Evolutionary conservation across 2,888 invertebrate genomes (phyloP).

Genomic region (Agelastica alni): DNA sequence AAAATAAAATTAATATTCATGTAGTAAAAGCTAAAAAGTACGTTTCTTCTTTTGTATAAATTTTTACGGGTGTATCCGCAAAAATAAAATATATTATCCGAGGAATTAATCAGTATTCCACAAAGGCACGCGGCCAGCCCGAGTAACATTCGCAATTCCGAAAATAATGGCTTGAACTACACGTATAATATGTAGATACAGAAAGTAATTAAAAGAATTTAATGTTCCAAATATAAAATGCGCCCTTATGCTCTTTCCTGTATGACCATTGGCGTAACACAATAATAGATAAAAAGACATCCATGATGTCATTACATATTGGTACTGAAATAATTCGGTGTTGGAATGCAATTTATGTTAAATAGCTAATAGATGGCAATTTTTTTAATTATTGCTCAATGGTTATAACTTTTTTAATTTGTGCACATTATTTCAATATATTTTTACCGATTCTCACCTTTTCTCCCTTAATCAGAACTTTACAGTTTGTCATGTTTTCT

Average conservation of each 20-base stretch:
- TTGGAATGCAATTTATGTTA: no score
- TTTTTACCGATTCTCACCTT: no score
- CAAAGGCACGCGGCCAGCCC: conserved; percentile 45
- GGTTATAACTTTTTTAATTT: no score
- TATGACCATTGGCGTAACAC: conserved; percentile 23
- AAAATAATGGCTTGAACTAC: conserved; percentile 54
- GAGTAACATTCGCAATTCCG: conserved; percentile 44
- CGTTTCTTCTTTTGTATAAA: conserved; percentile 41
- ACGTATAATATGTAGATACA: conserved; percentile 56
- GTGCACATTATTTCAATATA: no score
- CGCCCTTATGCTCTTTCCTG: conserved; percentile 42
- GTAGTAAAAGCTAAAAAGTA: conserved; percentile 42
- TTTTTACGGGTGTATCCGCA: conserved; percentile 41
- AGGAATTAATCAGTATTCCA: conserved; percentile 54
- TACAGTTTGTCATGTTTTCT: no score
- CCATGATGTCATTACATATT: no score
- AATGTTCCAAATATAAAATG: conserved; percentile 57
- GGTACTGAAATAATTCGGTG: no score
- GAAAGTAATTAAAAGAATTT: conserved; percentile 57
- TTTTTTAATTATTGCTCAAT: no score
- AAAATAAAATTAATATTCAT: conserved; percentile 46
- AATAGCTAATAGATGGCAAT: no score
- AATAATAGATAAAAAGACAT: no score
- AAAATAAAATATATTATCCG: conserved; percentile 52
- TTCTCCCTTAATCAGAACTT: no score